A percentile compares a stretch with the other conserved stretches of the same genome.
Evolutionary conservation across 2,113 vertebrate species (phyloP).

Genomic region (Lonchura striata): DNA sequence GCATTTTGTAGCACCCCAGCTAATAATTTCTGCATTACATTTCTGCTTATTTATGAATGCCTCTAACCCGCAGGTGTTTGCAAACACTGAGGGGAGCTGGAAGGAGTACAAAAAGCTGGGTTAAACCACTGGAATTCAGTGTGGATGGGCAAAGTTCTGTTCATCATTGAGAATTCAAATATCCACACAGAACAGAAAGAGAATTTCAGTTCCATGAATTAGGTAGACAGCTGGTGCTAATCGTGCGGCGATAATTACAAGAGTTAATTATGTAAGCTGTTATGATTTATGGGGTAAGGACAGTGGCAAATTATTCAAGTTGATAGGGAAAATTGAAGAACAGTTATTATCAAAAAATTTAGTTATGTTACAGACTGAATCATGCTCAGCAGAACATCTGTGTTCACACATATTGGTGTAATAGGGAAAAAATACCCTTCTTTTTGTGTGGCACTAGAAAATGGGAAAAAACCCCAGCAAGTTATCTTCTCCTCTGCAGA

Average conservation of each 20-base stretch:
- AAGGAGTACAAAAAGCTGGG: not conserved
- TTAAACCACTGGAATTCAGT: not conserved
- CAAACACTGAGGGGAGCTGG: not conserved
- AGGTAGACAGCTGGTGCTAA: slow-evolving; percentile 23
- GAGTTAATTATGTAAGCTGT: slow-evolving; percentile 31
- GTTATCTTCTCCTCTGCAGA: not conserved
- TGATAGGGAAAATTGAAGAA: not conserved
- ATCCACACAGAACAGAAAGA: not conserved
- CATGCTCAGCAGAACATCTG: not conserved
- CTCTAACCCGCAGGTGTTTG: not conserved
- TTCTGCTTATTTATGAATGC: not conserved
- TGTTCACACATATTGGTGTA: not conserved
- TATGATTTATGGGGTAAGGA: slow-evolving; percentile 16
- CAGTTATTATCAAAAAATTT: not conserved
- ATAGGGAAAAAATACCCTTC: not conserved
- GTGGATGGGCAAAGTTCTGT: not conserved
- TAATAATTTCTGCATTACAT: slow-evolving; percentile 9
- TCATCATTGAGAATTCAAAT: not conserved
- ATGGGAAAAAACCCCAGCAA: not conserved
- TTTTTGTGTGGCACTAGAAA: not conserved
- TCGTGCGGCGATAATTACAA: not conserved
- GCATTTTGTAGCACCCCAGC: not conserved
- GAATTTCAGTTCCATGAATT: not conserved
- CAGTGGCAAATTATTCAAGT: slow-evolving; percentile 1
- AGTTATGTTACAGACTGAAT: not conserved